Percentiles rank a stretch among this genome's conserved stretches.
phyloP scores from a whole-genome alignment of 2,888 invertebrate genomes.

The Morpho achilles region DNA sequence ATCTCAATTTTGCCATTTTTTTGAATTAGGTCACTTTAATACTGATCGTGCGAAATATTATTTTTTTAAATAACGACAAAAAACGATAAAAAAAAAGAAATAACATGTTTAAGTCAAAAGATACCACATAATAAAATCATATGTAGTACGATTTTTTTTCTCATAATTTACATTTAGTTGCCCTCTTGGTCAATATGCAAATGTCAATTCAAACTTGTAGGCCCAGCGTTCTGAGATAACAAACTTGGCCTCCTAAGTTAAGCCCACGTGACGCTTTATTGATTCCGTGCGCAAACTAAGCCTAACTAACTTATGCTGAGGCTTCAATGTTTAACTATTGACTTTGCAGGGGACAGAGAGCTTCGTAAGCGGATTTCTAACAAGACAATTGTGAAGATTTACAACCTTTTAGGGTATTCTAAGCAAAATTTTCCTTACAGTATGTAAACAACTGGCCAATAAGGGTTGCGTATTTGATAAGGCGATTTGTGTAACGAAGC shows the following conservation, averaged over 20 bases:
- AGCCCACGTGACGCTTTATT: constrained; percentile 26
- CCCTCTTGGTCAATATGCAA: constrained; percentile 8
- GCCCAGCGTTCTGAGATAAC: constrained; percentile 7
- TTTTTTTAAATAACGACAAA: too few relatives aligned
- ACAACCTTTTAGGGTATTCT: constrained; percentile 13
- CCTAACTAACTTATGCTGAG: constrained; percentile 26
- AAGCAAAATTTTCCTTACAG: constrained; percentile 23
- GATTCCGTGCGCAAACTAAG: constrained; percentile 26
- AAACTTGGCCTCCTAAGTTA: constrained; percentile 9
- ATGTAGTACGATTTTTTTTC: too few relatives aligned
- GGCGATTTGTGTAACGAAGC: constrained; percentile 17
- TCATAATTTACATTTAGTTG: too few relatives aligned
- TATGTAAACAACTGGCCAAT: constrained; percentile 24
- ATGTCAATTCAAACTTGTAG: constrained; percentile 27
- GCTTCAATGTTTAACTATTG: constrained; percentile 27
- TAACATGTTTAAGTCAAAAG: too few relatives aligned
- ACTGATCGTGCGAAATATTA: too few relatives aligned
- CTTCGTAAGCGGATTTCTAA: constrained; percentile 23
- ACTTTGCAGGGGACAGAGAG: constrained; percentile 24
- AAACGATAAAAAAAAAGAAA: too few relatives aligned
- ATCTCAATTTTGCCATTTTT: too few relatives aligned
- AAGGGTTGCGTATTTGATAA: constrained; percentile 20
- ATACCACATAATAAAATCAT: too few relatives aligned
- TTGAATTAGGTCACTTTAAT: too few relatives aligned
- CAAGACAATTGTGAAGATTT: constrained; percentile 25